Percentiles rank a stretch among this genome's conserved stretches.
phyloP scores from a whole-genome alignment of 2,797 vertebrate genomes.

The Poliocrania exsul region DNA sequence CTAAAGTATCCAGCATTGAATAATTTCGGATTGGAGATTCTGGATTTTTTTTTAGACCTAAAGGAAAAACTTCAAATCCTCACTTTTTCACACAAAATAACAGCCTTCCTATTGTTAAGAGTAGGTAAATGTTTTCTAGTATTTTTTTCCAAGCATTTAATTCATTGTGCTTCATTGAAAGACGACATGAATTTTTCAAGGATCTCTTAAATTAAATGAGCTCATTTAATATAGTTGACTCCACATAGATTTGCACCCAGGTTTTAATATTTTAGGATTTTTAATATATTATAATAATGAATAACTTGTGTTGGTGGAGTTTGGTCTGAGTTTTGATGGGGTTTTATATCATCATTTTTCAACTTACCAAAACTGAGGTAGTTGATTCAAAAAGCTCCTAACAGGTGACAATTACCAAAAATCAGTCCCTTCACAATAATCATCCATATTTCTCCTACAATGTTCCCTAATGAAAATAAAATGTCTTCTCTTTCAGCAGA shows the following conservation, averaged over 20 bases:
- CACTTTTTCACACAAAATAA: neutral
- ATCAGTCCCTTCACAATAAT: neutral
- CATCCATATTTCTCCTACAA: rapidly evolving
- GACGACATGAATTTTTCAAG: neutral
- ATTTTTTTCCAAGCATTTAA: neutral
- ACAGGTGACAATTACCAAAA: neutral
- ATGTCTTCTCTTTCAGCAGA: neutral
- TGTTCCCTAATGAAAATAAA: neutral
- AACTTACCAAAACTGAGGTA: neutral
- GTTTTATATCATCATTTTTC: neutral
- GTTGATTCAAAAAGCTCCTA: neutral
- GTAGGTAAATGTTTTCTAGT: neutral
- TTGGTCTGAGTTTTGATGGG: neutral
- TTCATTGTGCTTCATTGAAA: neutral
- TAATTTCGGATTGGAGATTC: neutral
- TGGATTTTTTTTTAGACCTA: neutral
- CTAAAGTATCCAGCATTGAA: neutral
- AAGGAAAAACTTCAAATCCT: neutral
- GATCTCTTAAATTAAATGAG: neutral
- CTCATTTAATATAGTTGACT: neutral
- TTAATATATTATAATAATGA: neutral
- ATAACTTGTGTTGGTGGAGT: neutral
- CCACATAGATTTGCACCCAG: neutral
- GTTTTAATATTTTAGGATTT: neutral
- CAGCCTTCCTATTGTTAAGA: neutral